Percentiles rank a stretch among this genome's conserved stretches.
Evolutionary conservation across 2,797 vertebrate species (phyloP).

Genomic region (Hemibagrus guttatus): DNA sequence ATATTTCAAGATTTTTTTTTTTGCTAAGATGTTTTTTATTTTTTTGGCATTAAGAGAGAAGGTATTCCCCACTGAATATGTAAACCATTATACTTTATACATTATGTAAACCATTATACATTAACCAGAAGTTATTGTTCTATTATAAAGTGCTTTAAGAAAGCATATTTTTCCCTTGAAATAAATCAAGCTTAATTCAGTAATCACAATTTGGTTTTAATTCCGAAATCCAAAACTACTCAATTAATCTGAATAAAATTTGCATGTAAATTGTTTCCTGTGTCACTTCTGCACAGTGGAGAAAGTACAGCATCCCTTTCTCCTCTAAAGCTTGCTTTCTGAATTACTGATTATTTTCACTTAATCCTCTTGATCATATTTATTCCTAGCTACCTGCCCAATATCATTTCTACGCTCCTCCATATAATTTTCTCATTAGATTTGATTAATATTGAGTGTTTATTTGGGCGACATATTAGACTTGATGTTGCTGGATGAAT

Average conservation of each 20-base stretch:
- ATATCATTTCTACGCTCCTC: not conserved
- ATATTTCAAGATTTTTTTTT: not conserved
- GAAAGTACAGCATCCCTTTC: not conserved
- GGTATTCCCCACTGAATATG: not conserved
- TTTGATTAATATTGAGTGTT: not conserved
- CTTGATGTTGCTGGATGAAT: not conserved
- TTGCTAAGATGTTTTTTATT: not conserved
- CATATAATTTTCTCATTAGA: not conserved
- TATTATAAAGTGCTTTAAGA: not conserved
- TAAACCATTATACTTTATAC: not conserved
- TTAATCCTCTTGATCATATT: not conserved
- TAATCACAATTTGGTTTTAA: slow-evolving; percentile 3
- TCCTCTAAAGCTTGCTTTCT: not conserved
- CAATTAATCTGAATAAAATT: not conserved
- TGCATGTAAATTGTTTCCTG: not conserved
- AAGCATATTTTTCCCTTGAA: not conserved
- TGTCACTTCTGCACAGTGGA: not conserved
- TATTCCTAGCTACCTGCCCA: not conserved
- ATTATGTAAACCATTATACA: not conserved
- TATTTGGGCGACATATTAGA: not conserved
- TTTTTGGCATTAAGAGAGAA: not conserved
- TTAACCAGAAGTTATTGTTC: not conserved
- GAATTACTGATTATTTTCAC: not conserved
- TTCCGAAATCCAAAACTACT: not conserved
- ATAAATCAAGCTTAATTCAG: not conserved